Conservation (phyloP, 2,888 invertebrate genomes). For the Drosophila seclusa region DNA sequence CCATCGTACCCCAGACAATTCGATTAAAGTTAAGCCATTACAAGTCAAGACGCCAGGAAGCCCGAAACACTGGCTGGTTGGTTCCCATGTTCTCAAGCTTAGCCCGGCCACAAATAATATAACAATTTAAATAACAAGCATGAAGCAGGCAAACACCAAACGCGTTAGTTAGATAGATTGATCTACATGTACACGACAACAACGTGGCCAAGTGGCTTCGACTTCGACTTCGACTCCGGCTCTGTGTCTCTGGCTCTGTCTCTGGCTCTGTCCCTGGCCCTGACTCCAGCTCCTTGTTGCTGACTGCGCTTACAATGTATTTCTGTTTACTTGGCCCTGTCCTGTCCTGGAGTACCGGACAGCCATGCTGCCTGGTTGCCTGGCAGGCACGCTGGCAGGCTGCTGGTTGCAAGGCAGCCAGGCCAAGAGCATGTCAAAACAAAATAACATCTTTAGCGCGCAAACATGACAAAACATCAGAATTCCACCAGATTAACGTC, state of each 20-base stretch:
- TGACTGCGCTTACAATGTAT: constrained; percentile 27
- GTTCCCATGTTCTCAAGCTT: constrained; percentile 70
- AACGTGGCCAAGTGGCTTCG: constrained; percentile 51
- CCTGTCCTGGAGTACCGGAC: constrained; percentile 36
- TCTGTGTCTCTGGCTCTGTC: constrained; percentile 2
- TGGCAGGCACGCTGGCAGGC: constrained; percentile 18
- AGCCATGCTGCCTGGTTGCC: constrained; percentile 24
- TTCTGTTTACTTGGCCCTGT: constrained; percentile 37
- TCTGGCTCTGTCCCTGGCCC: constrained; percentile 5
- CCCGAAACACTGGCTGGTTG: constrained; percentile 20
- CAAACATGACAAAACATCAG: constrained; percentile 81
- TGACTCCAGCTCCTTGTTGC: constrained; percentile 41
- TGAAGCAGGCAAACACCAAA: constrained; percentile 75
- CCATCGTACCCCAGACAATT: constrained; percentile 59
- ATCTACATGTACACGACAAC: constrained; percentile 79
- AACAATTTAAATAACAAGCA: constrained; percentile 80
- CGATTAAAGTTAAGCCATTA: constrained; percentile 75
- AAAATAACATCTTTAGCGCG: constrained; percentile 81
- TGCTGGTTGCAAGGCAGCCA: constrained; percentile 50
- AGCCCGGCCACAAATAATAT: constrained; percentile 75
- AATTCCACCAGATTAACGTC: constrained; percentile 81
- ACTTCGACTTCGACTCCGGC: not conserved
- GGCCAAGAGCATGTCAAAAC: constrained; percentile 79
- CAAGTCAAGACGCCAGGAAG: constrained; percentile 53
- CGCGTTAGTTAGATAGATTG: constrained; percentile 81